A percentile compares a stretch with the other conserved stretches of the same genome.
Evolutionary conservation across 2,888 invertebrate species (phyloP).

Genomic region (Zygothrica quintamaculata): DNA sequence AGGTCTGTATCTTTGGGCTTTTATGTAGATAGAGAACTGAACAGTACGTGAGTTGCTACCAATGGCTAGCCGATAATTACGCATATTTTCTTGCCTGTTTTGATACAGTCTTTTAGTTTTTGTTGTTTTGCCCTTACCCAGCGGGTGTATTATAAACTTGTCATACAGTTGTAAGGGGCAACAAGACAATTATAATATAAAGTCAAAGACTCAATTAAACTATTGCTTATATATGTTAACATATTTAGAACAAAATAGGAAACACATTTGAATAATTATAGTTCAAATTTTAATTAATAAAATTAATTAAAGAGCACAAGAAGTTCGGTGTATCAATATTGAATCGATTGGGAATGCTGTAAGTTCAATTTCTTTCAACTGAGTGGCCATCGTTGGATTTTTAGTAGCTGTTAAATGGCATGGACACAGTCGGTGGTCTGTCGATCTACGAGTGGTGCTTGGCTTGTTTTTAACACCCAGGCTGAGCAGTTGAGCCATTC

Average conservation of each 20-base stretch:
- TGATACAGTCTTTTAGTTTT: slow-evolving; percentile 70
- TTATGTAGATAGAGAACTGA: slow-evolving; percentile 32
- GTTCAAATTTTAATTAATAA: no score
- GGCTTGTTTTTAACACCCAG: slow-evolving; percentile 81
- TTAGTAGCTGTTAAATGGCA: slow-evolving; percentile 79
- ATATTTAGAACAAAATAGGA: no score
- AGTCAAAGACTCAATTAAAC: no score
- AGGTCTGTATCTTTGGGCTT: slow-evolving; percentile 23
- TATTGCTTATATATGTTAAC: no score
- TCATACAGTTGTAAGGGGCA: slow-evolving; percentile 2
- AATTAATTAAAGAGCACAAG: slow-evolving; percentile 53
- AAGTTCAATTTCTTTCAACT: slow-evolving; percentile 44
- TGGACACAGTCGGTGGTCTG: slow-evolving; percentile 72
- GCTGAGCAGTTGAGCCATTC: slow-evolving; percentile 5
- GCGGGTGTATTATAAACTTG: slow-evolving; percentile 42
- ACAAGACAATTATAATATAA: not conserved
- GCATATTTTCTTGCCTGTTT: slow-evolving; percentile 80
- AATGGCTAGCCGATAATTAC: slow-evolving; percentile 74
- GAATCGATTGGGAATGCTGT: slow-evolving; percentile 23
- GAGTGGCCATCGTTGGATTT: slow-evolving; percentile 61
- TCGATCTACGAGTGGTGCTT: slow-evolving; percentile 54
- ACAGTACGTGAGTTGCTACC: slow-evolving; percentile 35
- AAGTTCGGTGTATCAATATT: slow-evolving; percentile 57
- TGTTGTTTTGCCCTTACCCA: slow-evolving; percentile 44
- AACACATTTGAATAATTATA: no score